Base-by-base conservation (phyloP, 2,797 vertebrate species). In the Lemur catta region DNA sequence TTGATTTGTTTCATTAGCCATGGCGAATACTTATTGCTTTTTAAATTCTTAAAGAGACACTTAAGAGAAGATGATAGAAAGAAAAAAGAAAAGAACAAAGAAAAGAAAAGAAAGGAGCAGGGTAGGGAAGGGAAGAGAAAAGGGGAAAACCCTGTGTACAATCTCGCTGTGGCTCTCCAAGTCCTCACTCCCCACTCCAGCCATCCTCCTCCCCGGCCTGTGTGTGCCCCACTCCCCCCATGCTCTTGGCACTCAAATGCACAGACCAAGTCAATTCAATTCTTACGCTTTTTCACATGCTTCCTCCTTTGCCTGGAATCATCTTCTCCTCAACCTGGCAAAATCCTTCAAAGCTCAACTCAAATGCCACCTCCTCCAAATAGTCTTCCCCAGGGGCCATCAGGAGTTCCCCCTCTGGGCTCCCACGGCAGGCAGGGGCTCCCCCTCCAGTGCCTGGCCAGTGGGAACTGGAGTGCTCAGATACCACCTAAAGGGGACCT, bases 91-190 rank as follows among this genome's bases (percentile, higher is more conserved):
- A 76, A 38, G 14, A 61, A 59, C 4, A 6, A 55, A n/a, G 20
- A 2, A 18, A 33, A 15, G 26, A 8, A 28, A 13, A 33, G 33
- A 15, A 5, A 7, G 15, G 30, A 41, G 2, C n/a, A 72, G 10
- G 2, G 13, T 4, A 28, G 17, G 13, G 26, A 20, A 69, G 20
- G 26, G 7, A 43, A 82, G 15, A 41, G 38, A 41, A 35, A 74
- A 59, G 2, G 24, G 2, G 24, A 79, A 79, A 79, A 79, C 6
- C 9, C 18, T 6, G 71, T 69, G 61, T 48, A 17, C 2, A 8
- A 5, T 48, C 2, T 30, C 5, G 0, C 8, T 2, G 0, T 1
- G 20, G 24, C 20, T 52, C 82, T 46, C n/a, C 2, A 4, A 14
- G 10, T 13, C 17, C 65, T 2, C 1, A 12, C 26, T 59, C 33